Evolutionary conservation across 2,888 invertebrate genomes (phyloP).

Genomic region (Machimus atricapillus): DNA sequence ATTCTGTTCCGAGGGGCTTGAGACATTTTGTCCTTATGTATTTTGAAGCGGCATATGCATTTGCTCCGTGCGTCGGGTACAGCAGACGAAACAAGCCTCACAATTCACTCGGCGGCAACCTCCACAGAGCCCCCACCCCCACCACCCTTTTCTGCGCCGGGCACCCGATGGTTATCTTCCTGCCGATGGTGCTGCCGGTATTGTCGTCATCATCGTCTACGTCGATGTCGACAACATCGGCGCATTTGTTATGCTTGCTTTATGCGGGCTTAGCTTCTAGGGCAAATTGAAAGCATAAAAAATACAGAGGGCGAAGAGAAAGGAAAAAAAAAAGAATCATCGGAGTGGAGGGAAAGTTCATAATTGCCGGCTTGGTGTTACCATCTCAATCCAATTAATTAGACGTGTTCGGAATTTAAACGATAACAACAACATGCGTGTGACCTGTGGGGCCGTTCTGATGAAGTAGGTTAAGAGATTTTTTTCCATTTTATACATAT

Average conservation of each 20-base stretch:
- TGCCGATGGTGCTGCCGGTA: not conserved
- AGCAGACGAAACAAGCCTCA: not conserved
- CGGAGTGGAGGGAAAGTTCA: not conserved
- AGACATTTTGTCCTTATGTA: constrained; percentile 23
- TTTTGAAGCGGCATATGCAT: not conserved
- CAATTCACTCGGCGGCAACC: not conserved
- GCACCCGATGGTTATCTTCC: not conserved
- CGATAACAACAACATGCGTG: not conserved
- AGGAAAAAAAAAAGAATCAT: not conserved
- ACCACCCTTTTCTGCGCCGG: not conserved
- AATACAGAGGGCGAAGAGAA: not conserved
- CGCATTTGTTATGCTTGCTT: constrained; percentile 12
- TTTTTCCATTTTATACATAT: not conserved
- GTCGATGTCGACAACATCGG: not conserved
- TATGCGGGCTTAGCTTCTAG: constrained; percentile 4
- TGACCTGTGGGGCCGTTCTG: not conserved
- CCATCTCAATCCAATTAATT: constrained; percentile 12
- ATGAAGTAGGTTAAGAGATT: not conserved
- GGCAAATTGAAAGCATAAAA: constrained; percentile 15
- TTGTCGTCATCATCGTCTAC: not conserved
- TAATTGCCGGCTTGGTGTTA: constrained; percentile 4
- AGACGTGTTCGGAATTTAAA: not conserved
- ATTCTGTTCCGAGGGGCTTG: constrained; percentile 23
- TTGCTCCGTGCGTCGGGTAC: not conserved
- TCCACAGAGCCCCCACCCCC: not conserved